Evolutionary conservation across 2,888 invertebrate species (phyloP).

Genomic region (Troides aeacus): DNA sequence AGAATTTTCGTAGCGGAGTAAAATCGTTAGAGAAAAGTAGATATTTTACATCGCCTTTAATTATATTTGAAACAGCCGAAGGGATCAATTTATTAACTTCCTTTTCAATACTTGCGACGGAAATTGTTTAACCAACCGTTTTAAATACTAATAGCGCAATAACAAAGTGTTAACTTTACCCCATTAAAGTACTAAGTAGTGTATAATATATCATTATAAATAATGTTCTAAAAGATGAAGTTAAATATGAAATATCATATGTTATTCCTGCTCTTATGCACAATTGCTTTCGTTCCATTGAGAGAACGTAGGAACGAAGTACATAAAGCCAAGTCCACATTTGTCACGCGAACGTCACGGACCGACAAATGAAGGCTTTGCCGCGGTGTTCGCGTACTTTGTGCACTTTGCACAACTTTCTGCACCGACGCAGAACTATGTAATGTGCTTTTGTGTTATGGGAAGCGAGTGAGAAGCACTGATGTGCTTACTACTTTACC

Average conservation of each 20-base stretch:
- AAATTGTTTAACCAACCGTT: conserved; percentile 9
- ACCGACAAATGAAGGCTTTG: conserved; percentile 80
- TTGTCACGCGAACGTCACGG: conserved; percentile 78
- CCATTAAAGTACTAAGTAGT: too few relatives aligned
- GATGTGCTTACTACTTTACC: conserved; percentile 64
- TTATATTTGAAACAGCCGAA: conserved; percentile 54
- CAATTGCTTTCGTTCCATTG: conserved; percentile 56
- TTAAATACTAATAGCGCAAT: conserved; percentile 1
- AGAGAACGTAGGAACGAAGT: conserved; percentile 42
- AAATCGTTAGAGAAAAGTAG: conserved; percentile 65
- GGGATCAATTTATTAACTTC: conserved; percentile 52
- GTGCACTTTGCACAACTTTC: conserved; percentile 78
- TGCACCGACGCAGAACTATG: conserved; percentile 70
- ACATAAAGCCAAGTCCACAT: conserved; percentile 73
- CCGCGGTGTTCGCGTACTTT: conserved; percentile 73
- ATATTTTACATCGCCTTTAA: conserved; percentile 59
- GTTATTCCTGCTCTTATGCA: conserved; percentile 25
- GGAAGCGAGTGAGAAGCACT: conserved; percentile 64
- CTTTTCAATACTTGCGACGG: conserved; percentile 17
- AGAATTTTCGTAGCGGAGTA: conserved; percentile 68
- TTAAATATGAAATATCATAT: neutral
- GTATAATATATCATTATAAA: too few relatives aligned
- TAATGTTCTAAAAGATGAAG: neutral
- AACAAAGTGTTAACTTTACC: neutral
- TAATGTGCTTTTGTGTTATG: conserved; percentile 74